These are phyloP conservation scores for Cheilosia vulpina DNA, from an alignment of 2,888 invertebrate genomes.

Conservation along the genomic window DNA sequence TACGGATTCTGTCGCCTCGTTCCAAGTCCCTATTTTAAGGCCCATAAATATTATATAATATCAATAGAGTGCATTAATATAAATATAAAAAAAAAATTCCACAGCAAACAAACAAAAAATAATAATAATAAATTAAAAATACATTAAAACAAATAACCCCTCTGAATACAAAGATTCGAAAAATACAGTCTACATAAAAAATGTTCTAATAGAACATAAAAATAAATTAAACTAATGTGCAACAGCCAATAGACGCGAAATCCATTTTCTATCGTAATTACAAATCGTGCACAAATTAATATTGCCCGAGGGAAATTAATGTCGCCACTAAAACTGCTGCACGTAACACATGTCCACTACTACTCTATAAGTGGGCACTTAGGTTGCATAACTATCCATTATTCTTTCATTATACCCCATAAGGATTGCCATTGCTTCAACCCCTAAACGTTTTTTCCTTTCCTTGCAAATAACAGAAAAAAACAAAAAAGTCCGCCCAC, in stretches of 20 bases:
- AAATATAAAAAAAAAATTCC: no score
- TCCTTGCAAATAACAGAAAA: not conserved
- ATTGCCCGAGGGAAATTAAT: not conserved
- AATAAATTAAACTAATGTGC: no score
- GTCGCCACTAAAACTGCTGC: slow-evolving; percentile 16
- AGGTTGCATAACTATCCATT: slow-evolving; percentile 54
- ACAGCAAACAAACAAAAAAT: no score
- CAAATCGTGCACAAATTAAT: not conserved
- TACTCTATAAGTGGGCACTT: slow-evolving; percentile 48
- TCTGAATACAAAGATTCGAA: no score
- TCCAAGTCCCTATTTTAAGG: no score
- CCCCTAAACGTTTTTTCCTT: slow-evolving; percentile 10
- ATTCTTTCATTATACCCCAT: slow-evolving; percentile 43
- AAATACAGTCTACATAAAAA: no score
- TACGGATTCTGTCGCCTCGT: no score
- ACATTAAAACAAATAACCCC: no score
- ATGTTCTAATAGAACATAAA: no score
- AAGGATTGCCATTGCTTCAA: slow-evolving; percentile 45
- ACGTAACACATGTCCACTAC: slow-evolving; percentile 3
- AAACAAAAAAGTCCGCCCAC: not conserved
- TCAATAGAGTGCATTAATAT: no score
- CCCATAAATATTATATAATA: no score
- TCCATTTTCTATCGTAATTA: not conserved
- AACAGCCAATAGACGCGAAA: not conserved
- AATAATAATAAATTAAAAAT: no score